A percentile compares a stretch with the other conserved stretches of the same genome.
These are phyloP conservation scores for Myrmecobius fasciatus DNA, from an alignment of 2,113 vertebrate species.

Conservation along the genomic window DNA sequence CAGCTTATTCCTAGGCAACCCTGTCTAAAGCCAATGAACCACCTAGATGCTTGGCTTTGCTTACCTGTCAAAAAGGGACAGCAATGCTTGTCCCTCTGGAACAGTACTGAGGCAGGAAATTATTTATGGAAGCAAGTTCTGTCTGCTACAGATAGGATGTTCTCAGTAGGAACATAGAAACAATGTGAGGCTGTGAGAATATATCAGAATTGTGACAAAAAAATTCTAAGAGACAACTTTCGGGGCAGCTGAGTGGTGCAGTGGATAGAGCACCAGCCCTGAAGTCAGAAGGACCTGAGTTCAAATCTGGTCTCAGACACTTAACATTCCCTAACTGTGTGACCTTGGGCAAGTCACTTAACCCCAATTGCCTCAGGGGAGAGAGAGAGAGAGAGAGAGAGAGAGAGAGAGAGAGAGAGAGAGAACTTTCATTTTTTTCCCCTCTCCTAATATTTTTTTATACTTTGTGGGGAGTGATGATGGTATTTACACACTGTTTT, in stretches of 20 bases:
- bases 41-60: not conserved
- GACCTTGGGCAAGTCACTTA: no score
- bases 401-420: no score
- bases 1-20: not conserved
- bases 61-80: not conserved
- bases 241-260: no score
- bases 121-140: not conserved
- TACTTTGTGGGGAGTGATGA: not conserved
- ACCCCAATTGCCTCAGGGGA: no score
- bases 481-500: not conserved
- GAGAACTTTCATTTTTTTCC: not conserved
- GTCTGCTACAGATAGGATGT: not conserved
- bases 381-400: no score
- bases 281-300: no score
- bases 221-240: not conserved
- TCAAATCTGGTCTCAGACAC: no score
- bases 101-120: not conserved
- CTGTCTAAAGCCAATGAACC: not conserved
- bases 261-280: no score
- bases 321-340: no score
- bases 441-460: not conserved
- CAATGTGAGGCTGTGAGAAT: not conserved
- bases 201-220: constrained; percentile 32
- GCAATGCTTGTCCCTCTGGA: not conserved
- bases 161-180: not conserved